phyloP scores from a whole-genome alignment of 2,797 vertebrate species.

The Gallinago solitaria region DNA sequence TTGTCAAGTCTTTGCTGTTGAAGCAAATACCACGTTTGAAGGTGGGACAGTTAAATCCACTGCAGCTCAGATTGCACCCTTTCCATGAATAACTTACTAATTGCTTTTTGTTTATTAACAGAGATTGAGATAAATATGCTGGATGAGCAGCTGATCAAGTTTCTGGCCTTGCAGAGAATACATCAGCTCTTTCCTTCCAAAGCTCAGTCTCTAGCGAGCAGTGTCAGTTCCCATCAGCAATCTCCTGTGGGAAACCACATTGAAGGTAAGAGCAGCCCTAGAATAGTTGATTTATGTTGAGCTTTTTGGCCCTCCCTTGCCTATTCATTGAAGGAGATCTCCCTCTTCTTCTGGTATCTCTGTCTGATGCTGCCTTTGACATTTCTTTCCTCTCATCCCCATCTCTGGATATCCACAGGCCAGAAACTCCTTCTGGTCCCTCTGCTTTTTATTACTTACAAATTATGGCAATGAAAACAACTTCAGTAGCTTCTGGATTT shows the following conservation, averaged over 20 bases:
- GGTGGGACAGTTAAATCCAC: background rate
- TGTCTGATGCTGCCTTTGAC: background rate
- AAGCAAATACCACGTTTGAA: background rate
- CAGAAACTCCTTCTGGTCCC: background rate
- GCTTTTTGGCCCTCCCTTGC: background rate
- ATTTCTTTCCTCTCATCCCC: background rate
- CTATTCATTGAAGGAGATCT: background rate
- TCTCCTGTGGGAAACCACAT: constrained; percentile 74
- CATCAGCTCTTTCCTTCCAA: constrained; percentile 95
- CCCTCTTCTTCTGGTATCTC: constrained; percentile 6
- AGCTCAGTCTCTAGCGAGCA: constrained; percentile 77
- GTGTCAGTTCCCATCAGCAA: constrained; percentile 71
- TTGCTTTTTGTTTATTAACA: constrained; percentile 76
- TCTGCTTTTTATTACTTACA: background rate
- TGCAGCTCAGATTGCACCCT: background rate
- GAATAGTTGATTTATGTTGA: constrained; percentile 6
- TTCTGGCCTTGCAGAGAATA: constrained; percentile 97
- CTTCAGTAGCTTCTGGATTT: background rate
- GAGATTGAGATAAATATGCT: constrained; percentile 93
- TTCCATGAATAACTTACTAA: constrained; percentile 34
- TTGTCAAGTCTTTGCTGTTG: background rate
- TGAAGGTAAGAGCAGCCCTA: constrained; percentile 80
- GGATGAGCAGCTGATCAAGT: constrained; percentile 93
- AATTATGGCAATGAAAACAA: background rate
- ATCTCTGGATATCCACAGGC: background rate